phyloP scores from a whole-genome alignment of 2,797 vertebrate genomes.

The Rhinoraja longicauda region DNA sequence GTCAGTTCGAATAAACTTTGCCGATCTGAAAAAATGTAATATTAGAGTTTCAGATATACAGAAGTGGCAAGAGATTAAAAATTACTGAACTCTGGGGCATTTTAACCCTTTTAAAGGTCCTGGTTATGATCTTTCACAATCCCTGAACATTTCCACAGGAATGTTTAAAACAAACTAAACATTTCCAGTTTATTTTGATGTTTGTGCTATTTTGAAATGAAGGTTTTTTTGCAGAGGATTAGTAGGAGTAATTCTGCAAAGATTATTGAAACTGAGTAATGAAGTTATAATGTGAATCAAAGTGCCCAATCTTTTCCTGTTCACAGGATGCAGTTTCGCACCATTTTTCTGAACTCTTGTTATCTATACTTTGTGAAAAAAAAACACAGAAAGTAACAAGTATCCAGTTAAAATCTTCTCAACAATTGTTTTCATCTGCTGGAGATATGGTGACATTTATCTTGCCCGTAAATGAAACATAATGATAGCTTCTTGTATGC shows the following conservation, averaged over 20 bases:
- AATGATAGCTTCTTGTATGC: neutral
- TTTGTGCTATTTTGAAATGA: neutral
- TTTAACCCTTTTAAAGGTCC: neutral
- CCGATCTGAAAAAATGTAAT: neutral
- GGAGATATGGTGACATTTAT: constrained; percentile 19
- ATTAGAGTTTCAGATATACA: neutral
- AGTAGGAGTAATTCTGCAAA: neutral
- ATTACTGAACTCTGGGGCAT: neutral
- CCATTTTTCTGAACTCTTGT: neutral
- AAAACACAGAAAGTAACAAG: neutral
- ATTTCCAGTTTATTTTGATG: neutral
- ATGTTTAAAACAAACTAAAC: neutral
- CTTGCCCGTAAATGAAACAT: neutral
- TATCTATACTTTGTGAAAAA: neutral
- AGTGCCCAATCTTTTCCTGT: constrained; percentile 17
- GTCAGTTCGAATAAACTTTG: neutral
- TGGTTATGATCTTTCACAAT: neutral
- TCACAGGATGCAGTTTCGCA: neutral
- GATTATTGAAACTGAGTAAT: neutral
- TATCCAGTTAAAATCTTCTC: neutral
- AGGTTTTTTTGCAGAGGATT: neutral
- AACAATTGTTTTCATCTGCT: neutral
- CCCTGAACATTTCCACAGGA: neutral
- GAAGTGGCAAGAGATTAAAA: neutral
- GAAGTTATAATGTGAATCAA: constrained; percentile 29